Conservation (phyloP, 2,113 vertebrate species). For the Hypocryptadius cinnamomeus region DNA sequence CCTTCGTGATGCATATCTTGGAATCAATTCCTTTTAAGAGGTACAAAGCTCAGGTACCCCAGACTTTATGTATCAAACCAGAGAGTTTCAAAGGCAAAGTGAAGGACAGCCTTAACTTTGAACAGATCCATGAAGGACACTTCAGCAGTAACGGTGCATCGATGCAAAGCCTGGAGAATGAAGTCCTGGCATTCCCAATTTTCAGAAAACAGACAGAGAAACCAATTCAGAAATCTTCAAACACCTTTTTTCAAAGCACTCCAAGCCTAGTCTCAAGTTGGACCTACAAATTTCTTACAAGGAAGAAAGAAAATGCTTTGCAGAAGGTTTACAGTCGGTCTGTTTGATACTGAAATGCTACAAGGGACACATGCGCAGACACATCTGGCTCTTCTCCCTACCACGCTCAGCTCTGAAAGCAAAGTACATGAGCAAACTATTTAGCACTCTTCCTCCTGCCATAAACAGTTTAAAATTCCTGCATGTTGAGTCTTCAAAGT, state of each 20-base stretch:
- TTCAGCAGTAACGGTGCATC: background rate
- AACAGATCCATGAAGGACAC: background rate
- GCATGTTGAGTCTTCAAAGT: slow-evolving; percentile 12
- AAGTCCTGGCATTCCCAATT: background rate
- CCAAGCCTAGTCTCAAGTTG: background rate
- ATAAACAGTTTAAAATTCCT: slow-evolving; percentile 45
- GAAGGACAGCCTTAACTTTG: background rate
- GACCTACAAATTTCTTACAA: background rate
- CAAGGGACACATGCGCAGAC: background rate
- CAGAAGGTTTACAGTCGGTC: background rate
- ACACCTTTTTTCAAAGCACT: background rate
- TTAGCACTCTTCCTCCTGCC: slow-evolving; percentile 19
- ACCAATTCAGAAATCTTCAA: background rate
- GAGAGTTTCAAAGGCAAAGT: background rate
- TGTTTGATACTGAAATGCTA: background rate
- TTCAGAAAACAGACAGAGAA: background rate
- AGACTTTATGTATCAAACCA: background rate
- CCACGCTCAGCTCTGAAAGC: background rate
- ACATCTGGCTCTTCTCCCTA: background rate
- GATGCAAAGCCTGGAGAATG: background rate
- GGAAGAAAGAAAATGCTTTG: background rate
- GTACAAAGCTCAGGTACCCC: background rate
- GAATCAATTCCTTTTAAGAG: background rate
- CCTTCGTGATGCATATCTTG: background rate
- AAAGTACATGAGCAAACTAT: slow-evolving; percentile 26